phyloP scores from a whole-genome alignment of 2,113 vertebrate species.

The Phaethornis superciliosus region DNA sequence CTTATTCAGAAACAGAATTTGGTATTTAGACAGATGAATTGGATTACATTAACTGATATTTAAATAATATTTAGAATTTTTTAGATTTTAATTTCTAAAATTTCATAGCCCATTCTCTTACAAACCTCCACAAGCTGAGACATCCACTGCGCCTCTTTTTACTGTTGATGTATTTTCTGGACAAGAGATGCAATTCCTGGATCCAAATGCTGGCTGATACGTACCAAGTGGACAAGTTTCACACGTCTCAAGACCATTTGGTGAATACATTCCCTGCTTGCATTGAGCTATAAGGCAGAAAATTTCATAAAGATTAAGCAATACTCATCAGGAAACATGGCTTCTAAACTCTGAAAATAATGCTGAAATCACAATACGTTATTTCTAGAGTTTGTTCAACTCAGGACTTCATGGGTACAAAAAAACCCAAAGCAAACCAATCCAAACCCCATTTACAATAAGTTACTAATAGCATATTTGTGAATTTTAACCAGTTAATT shows the following conservation, averaged over 20 bases:
- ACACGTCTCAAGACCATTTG: slow-evolving; percentile 92
- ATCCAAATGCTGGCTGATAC: slow-evolving; percentile 86
- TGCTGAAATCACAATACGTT: not conserved
- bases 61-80: not conserved
- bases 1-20: not conserved
- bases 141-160: slow-evolving; percentile 88
- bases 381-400: not conserved
- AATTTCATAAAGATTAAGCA: not conserved
- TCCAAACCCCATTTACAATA: not conserved
- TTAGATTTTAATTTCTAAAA: not conserved
- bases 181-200: slow-evolving; percentile 85
- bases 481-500: not conserved
- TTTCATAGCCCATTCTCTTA: not conserved
- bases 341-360: not conserved
- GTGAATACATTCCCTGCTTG: slow-evolving; percentile 91
- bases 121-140: slow-evolving; percentile 92
- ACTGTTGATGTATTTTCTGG: slow-evolving; percentile 89
- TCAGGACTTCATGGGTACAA: not conserved
- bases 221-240: slow-evolving; percentile 93
- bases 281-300: slow-evolving; percentile 86
- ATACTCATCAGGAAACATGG: not conserved
- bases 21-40: not conserved
- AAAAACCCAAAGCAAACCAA: not conserved
- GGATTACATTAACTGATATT: not conserved
- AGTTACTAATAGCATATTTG: not conserved